Percentiles rank a stretch among this genome's conserved stretches.
phyloP scores from a whole-genome alignment of 1,140 invertebrate species.

The Drosophila trapezifrons region DNA sequence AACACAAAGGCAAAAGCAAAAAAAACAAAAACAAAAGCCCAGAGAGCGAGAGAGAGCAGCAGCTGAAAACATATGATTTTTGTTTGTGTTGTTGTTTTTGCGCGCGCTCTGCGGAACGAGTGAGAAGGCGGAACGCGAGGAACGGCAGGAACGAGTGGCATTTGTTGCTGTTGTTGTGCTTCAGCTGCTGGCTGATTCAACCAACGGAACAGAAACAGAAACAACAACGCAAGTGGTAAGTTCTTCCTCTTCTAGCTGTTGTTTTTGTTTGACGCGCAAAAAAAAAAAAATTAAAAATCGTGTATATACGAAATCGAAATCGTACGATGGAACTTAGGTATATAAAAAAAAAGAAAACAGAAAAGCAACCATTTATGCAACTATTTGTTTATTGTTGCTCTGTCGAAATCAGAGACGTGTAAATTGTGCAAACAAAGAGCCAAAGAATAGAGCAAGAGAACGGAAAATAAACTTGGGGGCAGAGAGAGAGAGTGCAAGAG shows the following conservation, averaged over 20 bases:
- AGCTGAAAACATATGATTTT: slow-evolving; percentile 83
- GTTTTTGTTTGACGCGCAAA: slow-evolving; percentile 55
- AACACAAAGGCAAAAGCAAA: slow-evolving; percentile 37
- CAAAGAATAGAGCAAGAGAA: slow-evolving; percentile 18
- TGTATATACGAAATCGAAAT: slow-evolving; percentile 22
- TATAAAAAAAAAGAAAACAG: neutral
- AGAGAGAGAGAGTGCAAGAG: slow-evolving; percentile 3
- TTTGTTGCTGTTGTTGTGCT: slow-evolving; percentile 38
- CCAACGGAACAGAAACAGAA: slow-evolving; percentile 36
- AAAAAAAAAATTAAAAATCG: slow-evolving; percentile 38
- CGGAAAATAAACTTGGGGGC: neutral
- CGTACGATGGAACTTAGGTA: neutral
- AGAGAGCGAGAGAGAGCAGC: slow-evolving; percentile 40
- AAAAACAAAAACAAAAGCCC: slow-evolving; percentile 17
- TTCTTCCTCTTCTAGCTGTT: slow-evolving; percentile 39
- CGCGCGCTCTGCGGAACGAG: slow-evolving; percentile 49
- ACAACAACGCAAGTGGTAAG: slow-evolving; percentile 53
- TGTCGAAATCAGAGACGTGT: slow-evolving; percentile 35
- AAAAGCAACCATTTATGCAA: slow-evolving; percentile 38
- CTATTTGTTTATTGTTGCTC: slow-evolving; percentile 40
- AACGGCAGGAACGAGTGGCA: slow-evolving; percentile 35
- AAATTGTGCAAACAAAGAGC: slow-evolving; percentile 55
- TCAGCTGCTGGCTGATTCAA: slow-evolving; percentile 52
- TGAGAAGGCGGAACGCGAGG: slow-evolving; percentile 42
- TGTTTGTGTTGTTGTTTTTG: slow-evolving; percentile 77